Evolutionary conservation across 2,113 vertebrate genomes (phyloP).

Genomic region (Calidris pugnax): DNA sequence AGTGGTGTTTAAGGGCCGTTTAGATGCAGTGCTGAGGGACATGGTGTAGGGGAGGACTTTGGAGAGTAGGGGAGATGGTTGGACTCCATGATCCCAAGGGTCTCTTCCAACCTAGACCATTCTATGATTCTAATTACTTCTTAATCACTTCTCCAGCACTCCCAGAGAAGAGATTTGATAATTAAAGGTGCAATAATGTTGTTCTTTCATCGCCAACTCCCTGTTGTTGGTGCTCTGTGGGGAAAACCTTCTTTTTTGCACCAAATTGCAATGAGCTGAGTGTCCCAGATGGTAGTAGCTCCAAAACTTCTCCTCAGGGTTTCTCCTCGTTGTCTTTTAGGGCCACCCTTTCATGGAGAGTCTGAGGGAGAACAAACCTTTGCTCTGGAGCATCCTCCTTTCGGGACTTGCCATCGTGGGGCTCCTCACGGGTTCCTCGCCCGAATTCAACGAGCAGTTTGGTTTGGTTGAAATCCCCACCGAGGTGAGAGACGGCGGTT

Average conservation of each 20-base stretch:
- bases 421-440: slow-evolving; percentile 88
- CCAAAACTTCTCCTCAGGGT: background rate
- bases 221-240: rapidly evolving
- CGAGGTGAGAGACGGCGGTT: slow-evolving; percentile 79
- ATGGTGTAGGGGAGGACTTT: no score
- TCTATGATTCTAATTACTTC: no score
- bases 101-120: no score
- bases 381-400: slow-evolving; percentile 90
- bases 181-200: rapidly evolving
- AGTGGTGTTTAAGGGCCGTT: no score
- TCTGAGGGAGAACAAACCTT: slow-evolving; percentile 87
- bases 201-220: rapidly evolving
- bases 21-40: no score
- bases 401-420: slow-evolving; percentile 87
- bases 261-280: rapidly evolving
- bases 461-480: slow-evolving; percentile 92
- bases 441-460: slow-evolving; percentile 94
- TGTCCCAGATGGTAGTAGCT: background rate
- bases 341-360: slow-evolving; percentile 98
- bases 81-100: no score
- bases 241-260: background rate
- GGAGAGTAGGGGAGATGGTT: no score
- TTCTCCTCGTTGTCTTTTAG: slow-evolving; percentile 55
- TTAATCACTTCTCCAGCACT: background rate
- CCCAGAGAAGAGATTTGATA: no score